Evolutionary conservation across 2,888 invertebrate genomes (phyloP), one percentile per base, ranked within the genome.

Genomic region (Hipparchia semele): DNA sequence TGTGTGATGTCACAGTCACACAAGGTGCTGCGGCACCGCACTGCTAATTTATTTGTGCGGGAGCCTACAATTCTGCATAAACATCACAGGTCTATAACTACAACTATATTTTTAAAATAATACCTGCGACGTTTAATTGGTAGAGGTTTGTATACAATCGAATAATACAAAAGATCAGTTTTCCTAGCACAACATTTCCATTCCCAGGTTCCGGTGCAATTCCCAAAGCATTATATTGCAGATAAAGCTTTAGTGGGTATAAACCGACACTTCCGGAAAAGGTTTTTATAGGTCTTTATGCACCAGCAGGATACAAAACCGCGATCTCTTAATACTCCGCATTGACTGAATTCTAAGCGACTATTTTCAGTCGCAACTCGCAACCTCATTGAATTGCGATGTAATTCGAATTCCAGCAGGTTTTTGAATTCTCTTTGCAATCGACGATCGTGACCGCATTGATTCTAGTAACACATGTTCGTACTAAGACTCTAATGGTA

Each of bases 371-470:
- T 68, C 65, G 23, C 70, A 74, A 60, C 68, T 68, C 65, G 23
- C 70, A 74, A 60, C 68, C 68, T 66, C 72, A 56, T 71, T 59
- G 71, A 72, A 72, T 49, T 68, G 74, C 60, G 74, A 70, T 72
- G 74, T 74, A 74, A 76, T 72, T 74, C 53, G 70, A 76, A 68
- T 76, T 71, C 39, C 46, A 70, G 62, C 62, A 58, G 64, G 62
- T 64, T 70, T 73, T 70, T 68, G 68, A 65, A 72, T 72, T 72
- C 64, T 67, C 53, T 70, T 62, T 75, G 71, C 68, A 49, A 10
- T 58, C 67, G 13, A 58, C 45, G 45, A 46, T 58, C 59, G 59
- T 13, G 58, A 2, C 59, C 59, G 68, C 68, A 58, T 46, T 68
- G 68, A 68, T 68, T 68, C 59, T 49, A 58, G 59, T 46, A 68